A percentile compares a stretch with the other conserved stretches of the same genome.
These are phyloP conservation scores for Theristicus caerulescens DNA, from an alignment of 2,113 vertebrate genomes.

Conservation along the genomic window DNA sequence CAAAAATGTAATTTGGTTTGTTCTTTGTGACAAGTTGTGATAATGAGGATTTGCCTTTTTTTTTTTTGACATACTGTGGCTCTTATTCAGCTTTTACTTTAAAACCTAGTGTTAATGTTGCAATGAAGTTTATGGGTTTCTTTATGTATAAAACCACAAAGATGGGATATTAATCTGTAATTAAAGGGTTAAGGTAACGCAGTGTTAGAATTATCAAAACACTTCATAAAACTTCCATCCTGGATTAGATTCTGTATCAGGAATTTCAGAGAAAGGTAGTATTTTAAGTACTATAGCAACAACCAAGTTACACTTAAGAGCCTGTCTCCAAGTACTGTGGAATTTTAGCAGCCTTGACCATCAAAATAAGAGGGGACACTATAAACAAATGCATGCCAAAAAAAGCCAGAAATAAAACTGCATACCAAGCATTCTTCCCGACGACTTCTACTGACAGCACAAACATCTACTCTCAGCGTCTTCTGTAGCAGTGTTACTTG, in stretches of 20 bases:
- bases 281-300: not conserved
- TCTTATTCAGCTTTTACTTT: not conserved
- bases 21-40: not conserved
- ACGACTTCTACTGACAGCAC: constrained; percentile 61
- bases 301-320: not conserved
- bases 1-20: not conserved
- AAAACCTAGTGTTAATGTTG: not conserved
- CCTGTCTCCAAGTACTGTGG: not conserved
- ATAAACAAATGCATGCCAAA: not conserved
- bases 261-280: not conserved
- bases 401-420: not conserved
- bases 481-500: constrained; percentile 74
- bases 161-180: not conserved
- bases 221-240: not conserved
- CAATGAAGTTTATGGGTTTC: not conserved
- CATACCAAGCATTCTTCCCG: constrained; percentile 82
- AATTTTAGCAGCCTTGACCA: not conserved
- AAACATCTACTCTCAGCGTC: constrained; percentile 80
- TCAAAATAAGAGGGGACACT: not conserved
- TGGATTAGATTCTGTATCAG: not conserved
- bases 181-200: not conserved
- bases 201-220: not conserved
- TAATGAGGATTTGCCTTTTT: not conserved
- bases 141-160: not conserved
- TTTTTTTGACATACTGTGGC: not conserved